Evolutionary conservation across 2,797 vertebrate species (phyloP).

Genomic region (Sebastes kiyomatsui): DNA sequence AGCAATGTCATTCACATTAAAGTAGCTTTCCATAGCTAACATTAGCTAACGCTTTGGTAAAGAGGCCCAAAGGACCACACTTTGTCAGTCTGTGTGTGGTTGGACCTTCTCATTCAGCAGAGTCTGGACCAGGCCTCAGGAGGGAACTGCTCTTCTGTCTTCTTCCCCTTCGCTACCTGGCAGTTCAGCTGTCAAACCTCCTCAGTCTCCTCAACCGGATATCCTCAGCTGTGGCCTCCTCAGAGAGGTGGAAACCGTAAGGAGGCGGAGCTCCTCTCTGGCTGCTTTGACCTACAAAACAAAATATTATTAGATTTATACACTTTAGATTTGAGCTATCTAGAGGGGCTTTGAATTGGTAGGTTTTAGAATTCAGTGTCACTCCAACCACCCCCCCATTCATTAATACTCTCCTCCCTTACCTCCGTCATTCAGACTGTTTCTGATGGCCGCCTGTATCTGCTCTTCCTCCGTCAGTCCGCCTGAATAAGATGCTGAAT

Average conservation of each 20-base stretch:
- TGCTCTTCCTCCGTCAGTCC: conserved; percentile 92
- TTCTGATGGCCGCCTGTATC: conserved; percentile 86
- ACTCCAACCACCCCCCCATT: background rate
- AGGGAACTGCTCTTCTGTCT: background rate
- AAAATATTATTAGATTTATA: background rate
- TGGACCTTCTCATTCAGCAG: background rate
- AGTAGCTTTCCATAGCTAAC: background rate
- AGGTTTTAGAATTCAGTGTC: background rate
- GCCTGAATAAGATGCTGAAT: conserved; percentile 63
- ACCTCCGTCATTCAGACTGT: conserved; percentile 90
- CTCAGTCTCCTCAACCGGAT: conserved; percentile 71
- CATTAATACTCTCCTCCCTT: conserved; percentile 30
- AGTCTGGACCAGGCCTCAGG: background rate
- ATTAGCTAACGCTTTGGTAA: background rate
- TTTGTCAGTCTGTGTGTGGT: background rate
- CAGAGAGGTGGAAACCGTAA: conserved; percentile 53
- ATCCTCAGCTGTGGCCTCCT: conserved; percentile 64
- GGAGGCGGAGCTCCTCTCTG: conserved; percentile 43
- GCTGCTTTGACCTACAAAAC: conserved; percentile 47
- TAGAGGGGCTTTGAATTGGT: background rate
- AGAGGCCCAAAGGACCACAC: background rate
- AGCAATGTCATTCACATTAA: background rate
- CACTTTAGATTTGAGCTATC: background rate
- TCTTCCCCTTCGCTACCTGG: background rate
- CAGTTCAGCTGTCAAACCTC: conserved; percentile 72